Evolutionary conservation across 2,797 vertebrate genomes (phyloP), one percentile per base, ranked within the genome.

Genomic region (Chelon labrosus): DNA sequence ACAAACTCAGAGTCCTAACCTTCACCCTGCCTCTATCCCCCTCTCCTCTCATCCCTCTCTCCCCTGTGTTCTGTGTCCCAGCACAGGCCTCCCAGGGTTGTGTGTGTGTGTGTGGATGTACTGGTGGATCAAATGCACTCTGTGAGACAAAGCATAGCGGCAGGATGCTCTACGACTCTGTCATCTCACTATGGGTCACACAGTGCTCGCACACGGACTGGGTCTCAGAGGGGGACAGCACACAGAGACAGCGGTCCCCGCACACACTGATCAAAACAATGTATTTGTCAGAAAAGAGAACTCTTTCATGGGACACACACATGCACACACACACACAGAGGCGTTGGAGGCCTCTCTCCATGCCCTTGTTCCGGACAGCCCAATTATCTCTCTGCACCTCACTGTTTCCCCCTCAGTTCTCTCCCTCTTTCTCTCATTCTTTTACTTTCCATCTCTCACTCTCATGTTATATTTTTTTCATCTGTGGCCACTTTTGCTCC

Each of bases 331-430:
- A 75, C 72, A 79, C 78, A 70, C 80, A 76, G 49, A 81, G 61
- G 80, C 84, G 57, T 80, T 83, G 87, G 86, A 91, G 92, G 89
- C 89, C 90, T 89, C 90, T 90, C 91, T 91, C 88, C 88, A 92
- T 90, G 92, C 88, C 91, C 92, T 93, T 93, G 91, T 88, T 91
- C 88, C 74, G 90, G 91, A 93, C 91, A 91, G 91, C 83, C 93
- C 93, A 94, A 94, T 94, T 94, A 94, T 94, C 91, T 90, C 89
- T 84, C 85, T 91, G 88, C 91, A 90, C 90, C 91, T 91, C 82
- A 79, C 83, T 75, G 84, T 85, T 89, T 77, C 83, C 76, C 80
- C 83, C 84, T 87, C 73, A 72, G 38, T 78, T 80, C 61, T 70
- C 66, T 65, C 39, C 55, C 20, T 69, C 35, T 68, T 31, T 68